Conservation (phyloP, 2,888 invertebrate genomes). For the Platycheirus albimanus region DNA sequence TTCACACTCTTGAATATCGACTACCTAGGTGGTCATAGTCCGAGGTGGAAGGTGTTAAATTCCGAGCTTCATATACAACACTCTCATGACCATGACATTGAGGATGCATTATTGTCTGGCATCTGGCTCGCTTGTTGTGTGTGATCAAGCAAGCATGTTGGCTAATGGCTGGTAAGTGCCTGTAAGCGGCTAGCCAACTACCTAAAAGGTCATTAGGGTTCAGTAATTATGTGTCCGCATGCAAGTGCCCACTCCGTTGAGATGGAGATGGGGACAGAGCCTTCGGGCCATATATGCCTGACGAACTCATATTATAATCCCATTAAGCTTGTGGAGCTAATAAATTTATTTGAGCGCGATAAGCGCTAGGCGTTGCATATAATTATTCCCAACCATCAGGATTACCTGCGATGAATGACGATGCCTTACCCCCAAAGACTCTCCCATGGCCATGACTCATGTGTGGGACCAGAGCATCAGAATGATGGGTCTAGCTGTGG, state of each 20-base stretch:
- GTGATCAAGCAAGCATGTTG: constrained; percentile 35
- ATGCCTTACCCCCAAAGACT: constrained; percentile 21
- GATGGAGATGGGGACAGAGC: too few relatives aligned
- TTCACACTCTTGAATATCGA: constrained; percentile 65
- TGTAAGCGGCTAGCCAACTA: constrained; percentile 44
- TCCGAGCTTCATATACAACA: constrained; percentile 30
- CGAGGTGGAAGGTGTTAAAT: constrained; percentile 64
- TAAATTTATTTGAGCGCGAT: constrained; percentile 70
- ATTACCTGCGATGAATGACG: constrained; percentile 65
- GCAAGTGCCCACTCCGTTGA: neutral
- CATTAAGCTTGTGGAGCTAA: constrained; percentile 63
- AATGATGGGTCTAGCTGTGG: neutral
- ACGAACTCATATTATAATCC: constrained; percentile 70
- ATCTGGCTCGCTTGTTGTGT: constrained; percentile 44
- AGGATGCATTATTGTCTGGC: constrained; percentile 69
- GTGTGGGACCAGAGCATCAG: neutral
- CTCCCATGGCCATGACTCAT: constrained; percentile 53
- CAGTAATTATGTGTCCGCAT: constrained; percentile 57
- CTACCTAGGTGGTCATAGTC: constrained; percentile 69
- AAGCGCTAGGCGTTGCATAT: constrained; percentile 60
- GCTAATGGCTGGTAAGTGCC: constrained; percentile 69
- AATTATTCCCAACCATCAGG: constrained; percentile 42
- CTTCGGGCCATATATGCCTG: constrained; percentile 35
- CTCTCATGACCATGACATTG: constrained; percentile 70
- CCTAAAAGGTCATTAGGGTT: constrained; percentile 70